Evolutionary conservation across 2,113 vertebrate genomes (phyloP).

Genomic region (Perca fluviatilis): DNA sequence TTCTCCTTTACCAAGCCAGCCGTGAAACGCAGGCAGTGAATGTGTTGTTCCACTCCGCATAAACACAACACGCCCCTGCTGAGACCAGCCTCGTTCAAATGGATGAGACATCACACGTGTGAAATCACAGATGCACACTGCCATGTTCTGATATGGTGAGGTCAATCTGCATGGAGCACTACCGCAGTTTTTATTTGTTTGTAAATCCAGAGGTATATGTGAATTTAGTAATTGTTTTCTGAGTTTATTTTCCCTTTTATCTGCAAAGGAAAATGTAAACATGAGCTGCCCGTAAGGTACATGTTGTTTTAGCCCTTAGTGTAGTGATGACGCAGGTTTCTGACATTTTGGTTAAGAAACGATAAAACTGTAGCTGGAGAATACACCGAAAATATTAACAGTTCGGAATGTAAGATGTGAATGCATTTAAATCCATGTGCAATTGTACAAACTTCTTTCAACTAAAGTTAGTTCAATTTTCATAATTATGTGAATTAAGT

Average conservation of each 20-base stretch:
- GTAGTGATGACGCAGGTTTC: not conserved
- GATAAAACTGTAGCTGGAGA: not conserved
- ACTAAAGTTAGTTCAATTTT: not conserved
- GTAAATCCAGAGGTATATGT: not conserved
- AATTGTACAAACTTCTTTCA: not conserved
- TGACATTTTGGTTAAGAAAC: not conserved
- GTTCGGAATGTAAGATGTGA: not conserved
- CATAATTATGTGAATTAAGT: not conserved
- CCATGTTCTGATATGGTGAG: conserved; percentile 21
- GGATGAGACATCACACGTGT: conserved; percentile 46
- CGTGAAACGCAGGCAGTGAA: conserved; percentile 43
- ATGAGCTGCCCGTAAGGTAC: not conserved
- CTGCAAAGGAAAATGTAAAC: not conserved
- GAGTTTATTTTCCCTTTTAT: not conserved
- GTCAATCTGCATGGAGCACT: not conserved
- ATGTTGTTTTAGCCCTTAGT: not conserved
- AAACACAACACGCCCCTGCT: conserved; percentile 14
- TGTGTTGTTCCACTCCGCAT: conserved; percentile 35
- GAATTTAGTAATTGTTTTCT: not conserved
- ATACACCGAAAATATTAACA: not conserved
- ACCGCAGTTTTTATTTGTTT: not conserved
- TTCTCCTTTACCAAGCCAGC: conserved; percentile 20
- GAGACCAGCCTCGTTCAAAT: conserved; percentile 51
- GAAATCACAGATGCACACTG: conserved; percentile 30
- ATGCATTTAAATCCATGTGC: not conserved